phyloP scores from a whole-genome alignment of 2,113 vertebrate genomes.

The Stomatorhinus ivindoensis region DNA sequence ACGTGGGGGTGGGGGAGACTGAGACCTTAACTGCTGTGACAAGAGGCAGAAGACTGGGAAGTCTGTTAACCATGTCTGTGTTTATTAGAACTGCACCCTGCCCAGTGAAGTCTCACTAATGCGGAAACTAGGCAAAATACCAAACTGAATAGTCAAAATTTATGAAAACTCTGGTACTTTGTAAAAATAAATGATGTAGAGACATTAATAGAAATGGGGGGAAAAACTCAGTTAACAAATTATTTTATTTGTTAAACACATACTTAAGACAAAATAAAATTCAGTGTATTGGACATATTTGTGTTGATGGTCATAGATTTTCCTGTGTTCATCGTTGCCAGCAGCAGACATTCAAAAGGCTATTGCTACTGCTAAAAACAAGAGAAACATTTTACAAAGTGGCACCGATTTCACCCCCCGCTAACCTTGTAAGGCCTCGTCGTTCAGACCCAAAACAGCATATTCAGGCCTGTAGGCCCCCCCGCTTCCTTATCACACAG shows the following conservation, averaged over 20 bases:
- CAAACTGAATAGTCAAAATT: not conserved
- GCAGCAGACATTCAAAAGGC: not conserved
- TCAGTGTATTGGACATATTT: constrained; percentile 11
- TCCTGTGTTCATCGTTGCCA: not conserved
- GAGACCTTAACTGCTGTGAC: not conserved
- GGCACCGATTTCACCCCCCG: not conserved
- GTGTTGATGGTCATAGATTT: not conserved
- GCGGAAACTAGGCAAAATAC: not conserved
- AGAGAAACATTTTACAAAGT: not conserved
- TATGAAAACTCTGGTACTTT: not conserved
- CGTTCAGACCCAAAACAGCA: not conserved
- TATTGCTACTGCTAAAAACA: not conserved
- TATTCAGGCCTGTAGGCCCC: not conserved
- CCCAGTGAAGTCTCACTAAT: not conserved
- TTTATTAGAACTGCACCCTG: not conserved
- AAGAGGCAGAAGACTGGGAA: not conserved
- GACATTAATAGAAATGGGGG: not conserved
- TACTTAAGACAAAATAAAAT: not conserved
- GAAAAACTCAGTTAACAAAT: not conserved
- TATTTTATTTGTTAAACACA: constrained; percentile 3
- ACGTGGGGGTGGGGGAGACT: not conserved
- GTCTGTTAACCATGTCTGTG: not conserved
- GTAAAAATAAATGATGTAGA: not conserved
- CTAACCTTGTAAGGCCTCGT: not conserved
- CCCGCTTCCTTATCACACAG: not conserved